phyloP scores from a whole-genome alignment of 2,113 vertebrate genomes.

The Centropristis striata region DNA sequence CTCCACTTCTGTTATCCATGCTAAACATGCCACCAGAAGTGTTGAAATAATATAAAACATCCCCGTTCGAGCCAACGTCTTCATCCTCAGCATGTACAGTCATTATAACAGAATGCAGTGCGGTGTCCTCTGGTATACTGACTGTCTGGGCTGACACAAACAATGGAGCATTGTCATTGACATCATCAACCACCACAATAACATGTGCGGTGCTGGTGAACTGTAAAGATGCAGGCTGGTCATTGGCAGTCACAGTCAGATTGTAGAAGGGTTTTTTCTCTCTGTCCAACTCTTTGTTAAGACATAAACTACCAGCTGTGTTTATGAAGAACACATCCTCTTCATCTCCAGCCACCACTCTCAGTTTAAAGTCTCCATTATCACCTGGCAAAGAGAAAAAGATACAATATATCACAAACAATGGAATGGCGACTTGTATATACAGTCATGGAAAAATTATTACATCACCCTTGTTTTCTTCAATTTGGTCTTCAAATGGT shows the following conservation, averaged over 20 bases:
- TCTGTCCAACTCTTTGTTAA: constrained; percentile 77
- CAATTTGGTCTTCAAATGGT: too few species aligned
- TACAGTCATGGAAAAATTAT: too few species aligned
- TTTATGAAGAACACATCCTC: constrained; percentile 72
- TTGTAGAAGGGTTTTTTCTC: constrained; percentile 76
- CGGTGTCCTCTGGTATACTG: constrained; percentile 76
- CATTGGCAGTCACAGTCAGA: constrained; percentile 79
- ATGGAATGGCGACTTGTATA: too few species aligned
- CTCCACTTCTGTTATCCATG: constrained; percentile 75
- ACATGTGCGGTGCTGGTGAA: constrained; percentile 75
- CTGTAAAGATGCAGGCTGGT: constrained; percentile 65
- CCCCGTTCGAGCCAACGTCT: constrained; percentile 79
- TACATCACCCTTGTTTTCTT: too few species aligned
- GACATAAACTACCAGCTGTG: constrained; percentile 69
- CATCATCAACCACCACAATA: constrained; percentile 71
- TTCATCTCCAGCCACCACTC: constrained; percentile 71
- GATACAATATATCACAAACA: too few species aligned
- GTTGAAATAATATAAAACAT: constrained; percentile 78
- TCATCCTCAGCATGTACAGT: constrained; percentile 76
- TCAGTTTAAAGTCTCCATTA: constrained; percentile 71
- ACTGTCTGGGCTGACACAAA: constrained; percentile 71
- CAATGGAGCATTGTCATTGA: constrained; percentile 84
- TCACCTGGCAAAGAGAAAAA: constrained; percentile 68
- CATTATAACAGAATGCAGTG: constrained; percentile 71
- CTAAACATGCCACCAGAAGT: constrained; percentile 59